Base-by-base conservation (phyloP, 2,113 vertebrate species). In the Petaurus breviceps region DNA sequence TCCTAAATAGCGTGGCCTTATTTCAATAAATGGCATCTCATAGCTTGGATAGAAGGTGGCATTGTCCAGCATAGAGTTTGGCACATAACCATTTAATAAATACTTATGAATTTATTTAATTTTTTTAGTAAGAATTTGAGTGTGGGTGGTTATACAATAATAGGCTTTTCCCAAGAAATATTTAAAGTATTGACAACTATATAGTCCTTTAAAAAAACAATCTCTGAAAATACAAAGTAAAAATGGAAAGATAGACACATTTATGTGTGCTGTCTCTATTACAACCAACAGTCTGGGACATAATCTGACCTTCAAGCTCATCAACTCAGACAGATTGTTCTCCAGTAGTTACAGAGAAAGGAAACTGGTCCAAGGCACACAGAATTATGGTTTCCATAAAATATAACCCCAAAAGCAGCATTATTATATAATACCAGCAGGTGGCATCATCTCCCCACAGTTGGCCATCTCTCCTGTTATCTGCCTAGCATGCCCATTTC, bases 381-480 rank as follows among this genome's bases (percentile, higher is more conserved):
- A n/a, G 14, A 68, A 68, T 77, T 19, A 77, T 77, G 9, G 61
- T 77, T 77, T 77, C 37, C 14, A 19, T n/a, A 37, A 16, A 5
- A 37, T 19, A n/a, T 77, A 1, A n/a, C 14, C 31, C 3, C 3
- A 77, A 61, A 77, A n/a, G 61, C 14, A 77, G 37, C 37, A 84
- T 84, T 84, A 43, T 43, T 43, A 12, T 14, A 50, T 50, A 51
- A 51, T 3, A 49, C 91, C 97, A 84, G 96, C 92, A 97, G 97
- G 95, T 96, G 97, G 97, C 84, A 55, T 52, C 92, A 51, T 49
- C 57, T 94, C 95, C 37, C 14, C 11, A 43, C 52, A 23, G 49
- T 90, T 51, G 25, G 24, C 90, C 25, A 14, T 11, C 16, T 51
- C 10, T 0, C 47, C 25, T 46, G 9, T n/a, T 90, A 54, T 46